Conservation (phyloP, 2,888 invertebrate species). For the Tenthredo mesomela region DNA sequence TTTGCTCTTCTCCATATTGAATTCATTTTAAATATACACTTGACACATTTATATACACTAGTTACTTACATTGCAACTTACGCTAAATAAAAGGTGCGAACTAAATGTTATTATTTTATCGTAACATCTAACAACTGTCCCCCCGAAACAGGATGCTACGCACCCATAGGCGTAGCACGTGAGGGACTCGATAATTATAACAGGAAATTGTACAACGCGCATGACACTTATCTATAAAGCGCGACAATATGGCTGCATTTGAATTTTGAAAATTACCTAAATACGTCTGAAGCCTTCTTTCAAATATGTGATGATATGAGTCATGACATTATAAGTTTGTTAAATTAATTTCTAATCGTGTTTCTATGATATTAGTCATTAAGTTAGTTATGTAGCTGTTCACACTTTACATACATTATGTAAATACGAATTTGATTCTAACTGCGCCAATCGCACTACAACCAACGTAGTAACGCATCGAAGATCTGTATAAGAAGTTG, state of each 20-base stretch:
- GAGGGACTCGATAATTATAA: constrained; percentile 39
- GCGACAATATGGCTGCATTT: neutral
- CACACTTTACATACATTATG: too few relatives aligned
- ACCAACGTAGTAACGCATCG: too few relatives aligned
- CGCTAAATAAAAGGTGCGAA: constrained; percentile 58
- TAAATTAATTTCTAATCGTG: too few relatives aligned
- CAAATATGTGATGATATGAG: too few relatives aligned
- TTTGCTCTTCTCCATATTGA: constrained; percentile 67
- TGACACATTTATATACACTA: constrained; percentile 62
- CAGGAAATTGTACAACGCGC: constrained; percentile 6
- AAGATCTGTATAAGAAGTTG: too few relatives aligned
- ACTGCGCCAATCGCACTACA: too few relatives aligned
- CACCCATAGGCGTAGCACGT: constrained; percentile 45
- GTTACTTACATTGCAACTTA: constrained; percentile 67
- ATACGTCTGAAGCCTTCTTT: neutral
- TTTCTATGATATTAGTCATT: too few relatives aligned
- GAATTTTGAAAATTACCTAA: neutral
- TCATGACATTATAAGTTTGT: too few relatives aligned
- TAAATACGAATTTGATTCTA: too few relatives aligned
- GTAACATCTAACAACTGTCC: constrained; percentile 66
- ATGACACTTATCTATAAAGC: constrained; percentile 1
- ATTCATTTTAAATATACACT: constrained; percentile 61
- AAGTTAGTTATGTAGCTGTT: too few relatives aligned
- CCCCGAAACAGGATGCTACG: constrained; percentile 63
- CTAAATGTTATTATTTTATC: constrained; percentile 63